A percentile compares a stretch with the other conserved stretches of the same genome.
Evolutionary conservation across 2,113 vertebrate genomes (phyloP).

Genomic region (Protobothrops flavoviridis): DNA sequence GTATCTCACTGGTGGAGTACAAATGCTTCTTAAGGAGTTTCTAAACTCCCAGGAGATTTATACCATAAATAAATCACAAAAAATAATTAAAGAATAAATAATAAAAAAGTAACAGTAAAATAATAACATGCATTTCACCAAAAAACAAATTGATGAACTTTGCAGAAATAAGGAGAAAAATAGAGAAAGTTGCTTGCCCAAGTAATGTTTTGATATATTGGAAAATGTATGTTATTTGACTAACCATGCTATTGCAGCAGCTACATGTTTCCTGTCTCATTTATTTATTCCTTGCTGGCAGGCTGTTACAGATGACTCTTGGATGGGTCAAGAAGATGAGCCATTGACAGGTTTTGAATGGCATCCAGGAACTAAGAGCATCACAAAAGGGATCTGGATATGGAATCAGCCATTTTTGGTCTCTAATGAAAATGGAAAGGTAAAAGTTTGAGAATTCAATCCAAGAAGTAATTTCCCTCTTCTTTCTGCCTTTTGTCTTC

Average conservation of each 20-base stretch:
- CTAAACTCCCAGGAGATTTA: background rate
- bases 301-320: constrained; percentile 41
- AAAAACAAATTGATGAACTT: background rate
- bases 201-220: background rate
- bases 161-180: background rate
- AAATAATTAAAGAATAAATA: background rate
- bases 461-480: background rate
- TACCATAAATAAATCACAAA: background rate
- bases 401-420: constrained; percentile 68
- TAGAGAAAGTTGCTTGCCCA: background rate
- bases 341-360: constrained; percentile 49
- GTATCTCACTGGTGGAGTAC: background rate
- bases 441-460: constrained; percentile 15
- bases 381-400: constrained; percentile 66
- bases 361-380: constrained; percentile 38
- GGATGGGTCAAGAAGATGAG: constrained; percentile 33
- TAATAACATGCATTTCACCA: background rate
- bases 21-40: background rate
- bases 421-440: constrained; percentile 56
- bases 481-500: background rate
- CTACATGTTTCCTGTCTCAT: background rate
- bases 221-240: background rate
- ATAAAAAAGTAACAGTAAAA: background rate
- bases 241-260: background rate
- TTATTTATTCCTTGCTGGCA: constrained; percentile 27